Evolutionary conservation across 2,797 vertebrate species (phyloP).

Genomic region (Strix occidentalis): DNA sequence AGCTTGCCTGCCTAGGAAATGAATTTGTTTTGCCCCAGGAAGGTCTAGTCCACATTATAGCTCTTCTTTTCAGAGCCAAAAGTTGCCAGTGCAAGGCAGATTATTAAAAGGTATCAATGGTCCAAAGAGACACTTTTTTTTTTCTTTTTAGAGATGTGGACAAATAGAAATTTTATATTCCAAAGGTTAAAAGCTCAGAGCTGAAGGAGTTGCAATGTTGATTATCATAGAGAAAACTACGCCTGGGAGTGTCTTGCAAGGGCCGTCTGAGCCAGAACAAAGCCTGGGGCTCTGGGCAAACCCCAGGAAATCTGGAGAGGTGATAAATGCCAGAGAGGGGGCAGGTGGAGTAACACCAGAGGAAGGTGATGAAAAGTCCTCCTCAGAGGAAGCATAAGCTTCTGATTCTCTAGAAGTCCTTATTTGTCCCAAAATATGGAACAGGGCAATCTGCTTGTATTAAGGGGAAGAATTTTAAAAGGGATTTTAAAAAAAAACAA

Average conservation of each 20-base stretch:
- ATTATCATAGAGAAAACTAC: not conserved
- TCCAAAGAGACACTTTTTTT: not conserved
- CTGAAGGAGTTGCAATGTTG: not conserved
- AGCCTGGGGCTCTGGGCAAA: not conserved
- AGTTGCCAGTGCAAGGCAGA: not conserved
- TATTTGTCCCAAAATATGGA: not conserved
- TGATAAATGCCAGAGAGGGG: not conserved
- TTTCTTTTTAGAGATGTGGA: not conserved
- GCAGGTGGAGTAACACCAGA: not conserved
- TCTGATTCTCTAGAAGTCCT: not conserved
- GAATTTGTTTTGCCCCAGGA: not conserved
- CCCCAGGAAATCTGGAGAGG: not conserved
- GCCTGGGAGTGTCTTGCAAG: not conserved
- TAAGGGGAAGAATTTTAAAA: not conserved
- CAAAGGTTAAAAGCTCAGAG: not conserved
- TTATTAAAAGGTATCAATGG: not conserved
- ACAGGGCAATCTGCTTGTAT: rapidly evolving
- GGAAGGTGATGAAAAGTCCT: not conserved
- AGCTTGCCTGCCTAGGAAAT: rapidly evolving
- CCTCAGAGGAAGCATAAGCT: not conserved
- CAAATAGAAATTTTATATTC: not conserved
- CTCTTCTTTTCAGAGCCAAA: too few relatives aligned
- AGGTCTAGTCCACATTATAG: rapidly evolving
- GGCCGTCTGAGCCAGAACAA: not conserved
- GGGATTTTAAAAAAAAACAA: not conserved